A percentile compares a stretch with the other conserved stretches of the same genome.
Evolutionary conservation across 2,888 invertebrate species (phyloP).

Genomic region (Zhengitettix transpicula): DNA sequence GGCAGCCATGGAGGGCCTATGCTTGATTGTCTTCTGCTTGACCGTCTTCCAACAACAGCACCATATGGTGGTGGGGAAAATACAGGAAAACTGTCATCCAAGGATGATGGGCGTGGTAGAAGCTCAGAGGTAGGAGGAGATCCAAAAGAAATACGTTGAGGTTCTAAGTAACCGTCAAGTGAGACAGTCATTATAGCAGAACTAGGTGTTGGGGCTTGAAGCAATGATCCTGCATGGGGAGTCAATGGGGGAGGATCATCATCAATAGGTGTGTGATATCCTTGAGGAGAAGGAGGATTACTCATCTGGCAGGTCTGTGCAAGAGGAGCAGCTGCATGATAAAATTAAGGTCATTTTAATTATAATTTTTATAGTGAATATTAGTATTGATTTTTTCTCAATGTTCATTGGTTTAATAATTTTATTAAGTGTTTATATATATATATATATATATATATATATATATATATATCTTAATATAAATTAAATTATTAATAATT

Average conservation of each 20-base stretch:
- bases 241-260: constrained; percentile 28
- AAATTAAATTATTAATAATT: too few relatives aligned
- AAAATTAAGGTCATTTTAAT: neutral
- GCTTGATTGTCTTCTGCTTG: constrained; percentile 24
- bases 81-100: constrained; percentile 71
- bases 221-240: constrained; percentile 34
- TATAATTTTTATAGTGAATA: neutral
- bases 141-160: constrained; percentile 63
- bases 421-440: too few relatives aligned
- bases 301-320: constrained; percentile 22
- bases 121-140: constrained; percentile 61
- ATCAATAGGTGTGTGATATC: constrained; percentile 65
- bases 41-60: constrained; percentile 18
- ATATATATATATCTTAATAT: too few relatives aligned
- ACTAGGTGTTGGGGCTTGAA: constrained; percentile 39
- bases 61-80: constrained; percentile 66
- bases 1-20: constrained; percentile 35
- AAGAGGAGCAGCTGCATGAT: constrained; percentile 8
- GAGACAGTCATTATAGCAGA: constrained; percentile 73
- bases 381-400: neutral
- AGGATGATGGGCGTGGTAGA: constrained; percentile 38
- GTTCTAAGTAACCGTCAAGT: constrained; percentile 72
- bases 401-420: too few relatives aligned
- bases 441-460: too few relatives aligned
- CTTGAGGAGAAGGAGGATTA: constrained; percentile 45